Base-by-base conservation (phyloP, 1,140 invertebrate genomes). In the Scaptomyza hsui region DNA sequence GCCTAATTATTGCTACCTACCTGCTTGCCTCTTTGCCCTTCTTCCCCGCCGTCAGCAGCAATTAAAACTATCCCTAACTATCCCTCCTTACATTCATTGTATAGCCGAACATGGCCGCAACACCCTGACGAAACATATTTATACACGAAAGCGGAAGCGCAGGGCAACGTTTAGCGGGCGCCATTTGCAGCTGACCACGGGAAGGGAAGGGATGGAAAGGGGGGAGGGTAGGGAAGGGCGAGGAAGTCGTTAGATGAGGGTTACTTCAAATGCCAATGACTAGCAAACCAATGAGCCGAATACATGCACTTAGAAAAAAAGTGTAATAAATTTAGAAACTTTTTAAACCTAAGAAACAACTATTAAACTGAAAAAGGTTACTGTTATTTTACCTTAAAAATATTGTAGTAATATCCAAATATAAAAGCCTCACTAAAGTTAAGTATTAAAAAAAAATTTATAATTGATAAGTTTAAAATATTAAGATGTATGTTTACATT, bases 131-230 rank as follows among this genome's bases (percentile, higher is more conserved):
- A n/a, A 12, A 32, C 1, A 12, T 10, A 32, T 12, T 32, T 32
- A 2, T 5, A 19, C 12, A 72, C 71, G 72, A 48, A 86, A 62
- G 26, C 82, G 75, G 82, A 88, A 88, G 75, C 80, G 81, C 80
- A 85, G 85, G 80, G 80, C 76, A 85, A 63, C 79, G 64, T 85
- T 85, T 85, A 85, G 72, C 68, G 59, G 69, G 69, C 80, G 72
- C 81, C 78, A 86, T 88, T 88, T 75, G 64, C 74, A 52, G 65
- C 56, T 60, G 45, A n/a, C 56, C n/a, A 29, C 1, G 9, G 29
- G 12, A 13, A n/a, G 7, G n/a, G 19, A 7, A 21, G 55, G 18
- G 15, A 3, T 6, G n/a, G 19, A 7, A 21, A 47, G 18, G 15
- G 1, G 32, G 10, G 18, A 6, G 7, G 1, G 0, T 21, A 39